Conservation (phyloP, 2,888 invertebrate genomes). For the Plagodis pulveraria region DNA sequence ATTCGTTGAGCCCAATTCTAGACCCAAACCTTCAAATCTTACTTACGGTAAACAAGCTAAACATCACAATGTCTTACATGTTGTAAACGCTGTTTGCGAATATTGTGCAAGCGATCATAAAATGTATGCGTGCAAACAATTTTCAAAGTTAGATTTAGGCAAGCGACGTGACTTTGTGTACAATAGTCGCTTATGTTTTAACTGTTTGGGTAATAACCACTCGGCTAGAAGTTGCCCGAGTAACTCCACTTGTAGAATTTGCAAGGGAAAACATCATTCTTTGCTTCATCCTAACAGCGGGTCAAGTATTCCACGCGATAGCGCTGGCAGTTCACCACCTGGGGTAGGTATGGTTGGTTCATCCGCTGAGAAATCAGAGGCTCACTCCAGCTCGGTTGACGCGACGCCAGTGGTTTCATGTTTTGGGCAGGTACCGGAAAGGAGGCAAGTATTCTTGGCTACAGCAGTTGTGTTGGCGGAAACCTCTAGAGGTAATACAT, state of each 20-base stretch:
- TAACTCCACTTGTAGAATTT: not conserved
- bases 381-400: not conserved
- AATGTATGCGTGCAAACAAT: not conserved
- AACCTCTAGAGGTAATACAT: not conserved
- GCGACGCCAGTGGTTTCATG: not conserved
- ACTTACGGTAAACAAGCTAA: no score
- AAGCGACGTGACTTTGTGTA: conserved; percentile 32
- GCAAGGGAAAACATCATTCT: not conserved
- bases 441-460: not conserved
- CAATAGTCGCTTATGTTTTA: not conserved
- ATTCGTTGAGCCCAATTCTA: not conserved
- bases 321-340: no score
- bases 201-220: not conserved
- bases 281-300: not conserved
- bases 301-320: no score
- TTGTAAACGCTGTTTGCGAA: not conserved
- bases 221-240: not conserved
- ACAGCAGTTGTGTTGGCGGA: not conserved
- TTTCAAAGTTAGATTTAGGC: not conserved
- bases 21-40: not conserved
- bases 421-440: not conserved
- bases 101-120: not conserved
- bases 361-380: not conserved
- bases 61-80: not conserved
- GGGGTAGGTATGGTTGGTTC: not conserved